Conservation (phyloP, 53 echinoderm and acorn worm species). For the Patiria pectinifera region DNA sequence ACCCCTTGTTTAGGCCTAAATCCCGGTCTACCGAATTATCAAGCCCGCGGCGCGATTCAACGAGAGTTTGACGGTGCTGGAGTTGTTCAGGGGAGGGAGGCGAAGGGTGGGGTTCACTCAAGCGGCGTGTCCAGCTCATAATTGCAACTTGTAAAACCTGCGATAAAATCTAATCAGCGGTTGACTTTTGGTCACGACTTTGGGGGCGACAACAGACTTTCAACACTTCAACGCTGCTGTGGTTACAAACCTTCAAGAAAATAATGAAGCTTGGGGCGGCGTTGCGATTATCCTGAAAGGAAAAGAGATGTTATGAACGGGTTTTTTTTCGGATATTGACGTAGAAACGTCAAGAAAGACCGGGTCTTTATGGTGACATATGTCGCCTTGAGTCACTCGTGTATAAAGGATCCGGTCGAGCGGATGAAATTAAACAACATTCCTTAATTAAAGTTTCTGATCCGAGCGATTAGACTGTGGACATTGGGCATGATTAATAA, state of each 20-base stretch:
- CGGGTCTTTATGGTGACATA: neutral
- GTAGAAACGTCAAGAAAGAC: neutral
- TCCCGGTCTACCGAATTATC: too few species aligned
- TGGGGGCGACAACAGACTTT: neutral
- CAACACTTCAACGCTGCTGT: constrained; percentile 27
- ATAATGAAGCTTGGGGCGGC: neutral
- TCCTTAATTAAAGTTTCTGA: constrained; percentile 45
- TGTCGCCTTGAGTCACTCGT: constrained; percentile 29
- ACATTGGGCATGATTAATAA: neutral
- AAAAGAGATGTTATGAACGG: neutral
- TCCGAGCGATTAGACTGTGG: neutral
- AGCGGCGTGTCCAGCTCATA: constrained; percentile 29
- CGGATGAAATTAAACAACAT: neutral
- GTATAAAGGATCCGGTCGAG: constrained; percentile 28
- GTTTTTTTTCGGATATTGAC: constrained; percentile 1
- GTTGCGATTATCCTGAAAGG: too few species aligned
- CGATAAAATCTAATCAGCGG: constrained; percentile 47
- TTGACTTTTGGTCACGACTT: constrained; percentile 1
- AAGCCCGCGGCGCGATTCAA: neutral
- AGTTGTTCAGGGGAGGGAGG: too few species aligned
- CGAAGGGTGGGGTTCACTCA: neutral
- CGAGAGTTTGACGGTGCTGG: neutral
- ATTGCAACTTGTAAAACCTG: constrained; percentile 20
- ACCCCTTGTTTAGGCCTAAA: neutral
- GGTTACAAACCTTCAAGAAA: constrained; percentile 1